Base-by-base conservation (phyloP, 37 sponge, comb jelly and placozoan genomes). In the Ephydatia muelleri region DNA sequence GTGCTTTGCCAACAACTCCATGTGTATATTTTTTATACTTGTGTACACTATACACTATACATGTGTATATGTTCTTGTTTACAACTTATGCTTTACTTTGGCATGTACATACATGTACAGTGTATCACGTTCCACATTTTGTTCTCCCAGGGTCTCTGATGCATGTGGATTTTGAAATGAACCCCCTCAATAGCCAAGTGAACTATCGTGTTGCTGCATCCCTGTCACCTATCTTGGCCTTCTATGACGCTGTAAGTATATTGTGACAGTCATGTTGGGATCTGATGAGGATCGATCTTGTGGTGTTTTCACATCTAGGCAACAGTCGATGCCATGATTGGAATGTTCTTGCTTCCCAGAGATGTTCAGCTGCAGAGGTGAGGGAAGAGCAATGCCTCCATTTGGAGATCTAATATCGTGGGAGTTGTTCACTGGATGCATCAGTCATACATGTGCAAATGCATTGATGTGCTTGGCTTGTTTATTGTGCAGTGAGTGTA, bases 301-400 rank as follows among this genome's bases (percentile, higher is more conserved):
- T 72, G 47, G 22, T 35, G 40, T 2, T 65, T 22, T 73, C 76
- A 39, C 27, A n/a, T 5, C 34, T 49, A 91, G 91, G 86, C 68
- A 25, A 94, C 95, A 5, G 80, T 94, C 66, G 92, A 94, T 79
- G 80, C 75, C 21, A 49, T 94, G 39, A 88, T 94, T 27, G 77
- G 65, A 8, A 91, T 94, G 87, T 91, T 94, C 70, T 26, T 76
- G 36, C 72, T 86, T 25, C 91, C 95, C 6, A 64, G 81, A 37
- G 77, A 87, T 36, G 83, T 94, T 0, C 86, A 91, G 33, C 80
- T 94, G 21, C 82, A 91, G 30, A 82, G 76, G 91, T 91, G 48
- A 32, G 84, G 6, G 57, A 1, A 73, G 25, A 67, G 26, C 11
- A 69, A 43, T 43, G 6, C 47, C 47, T 43, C 8, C 6, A 43